A percentile compares a stretch with the other conserved stretches of the same genome.
phyloP scores from a whole-genome alignment of 1,140 invertebrate genomes.

The Drosophila arizonae region DNA sequence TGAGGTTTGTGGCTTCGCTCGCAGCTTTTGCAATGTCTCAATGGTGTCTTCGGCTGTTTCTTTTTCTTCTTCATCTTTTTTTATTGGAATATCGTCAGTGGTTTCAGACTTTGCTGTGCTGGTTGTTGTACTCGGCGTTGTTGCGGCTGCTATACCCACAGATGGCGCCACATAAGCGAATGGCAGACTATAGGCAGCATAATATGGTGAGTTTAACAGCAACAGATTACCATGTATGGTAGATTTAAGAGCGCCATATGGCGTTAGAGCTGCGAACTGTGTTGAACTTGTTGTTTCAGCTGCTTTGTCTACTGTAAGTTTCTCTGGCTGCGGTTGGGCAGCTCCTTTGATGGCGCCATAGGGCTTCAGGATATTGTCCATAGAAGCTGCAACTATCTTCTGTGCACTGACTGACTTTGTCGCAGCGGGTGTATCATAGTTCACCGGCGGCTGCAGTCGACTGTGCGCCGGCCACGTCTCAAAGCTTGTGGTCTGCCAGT shows the following conservation, averaged over 20 bases:
- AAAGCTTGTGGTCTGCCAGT: constrained; percentile 68
- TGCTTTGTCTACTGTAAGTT: constrained; percentile 7
- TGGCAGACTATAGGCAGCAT: constrained; percentile 48
- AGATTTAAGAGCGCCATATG: constrained; percentile 34
- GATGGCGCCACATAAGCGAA: constrained; percentile 60
- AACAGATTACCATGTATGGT: constrained; percentile 20
- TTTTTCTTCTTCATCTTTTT: constrained; percentile 18
- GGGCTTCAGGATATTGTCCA: constrained; percentile 11
- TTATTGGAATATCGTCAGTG: constrained; percentile 32
- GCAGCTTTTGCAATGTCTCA: constrained; percentile 59
- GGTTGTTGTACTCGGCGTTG: constrained; percentile 37
- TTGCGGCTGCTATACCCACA: constrained; percentile 4
- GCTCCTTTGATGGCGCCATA: constrained; percentile 42
- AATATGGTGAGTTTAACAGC: constrained; percentile 51
- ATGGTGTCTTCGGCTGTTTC: constrained; percentile 19
- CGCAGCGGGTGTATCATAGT: constrained; percentile 17
- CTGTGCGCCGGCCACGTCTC: constrained; percentile 65
- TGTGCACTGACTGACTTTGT: not conserved
- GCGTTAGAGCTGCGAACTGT: constrained; percentile 2
- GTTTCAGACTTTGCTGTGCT: constrained; percentile 39
- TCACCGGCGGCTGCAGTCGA: constrained; percentile 23
- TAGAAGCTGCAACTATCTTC: constrained; percentile 20
- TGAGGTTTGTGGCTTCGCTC: constrained; percentile 52
- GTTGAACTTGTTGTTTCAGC: not conserved
- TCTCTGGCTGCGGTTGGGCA: constrained; percentile 26